phyloP scores from a whole-genome alignment of 2,113 vertebrate genomes.

The Bombycilla garrulus region DNA sequence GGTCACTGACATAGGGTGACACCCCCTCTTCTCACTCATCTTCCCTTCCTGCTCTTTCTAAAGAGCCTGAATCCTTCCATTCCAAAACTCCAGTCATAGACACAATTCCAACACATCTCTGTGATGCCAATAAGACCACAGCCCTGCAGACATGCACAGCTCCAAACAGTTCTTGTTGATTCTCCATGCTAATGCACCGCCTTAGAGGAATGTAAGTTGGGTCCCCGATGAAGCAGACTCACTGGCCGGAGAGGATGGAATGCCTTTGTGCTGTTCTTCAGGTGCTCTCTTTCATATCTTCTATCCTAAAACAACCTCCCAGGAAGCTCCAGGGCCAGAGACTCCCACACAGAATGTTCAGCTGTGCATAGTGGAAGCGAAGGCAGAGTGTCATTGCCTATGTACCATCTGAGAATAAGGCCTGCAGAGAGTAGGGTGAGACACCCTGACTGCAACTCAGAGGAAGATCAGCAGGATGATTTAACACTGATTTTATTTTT shows the following conservation, averaged over 20 bases:
- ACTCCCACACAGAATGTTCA: not conserved
- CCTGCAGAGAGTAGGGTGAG: not conserved
- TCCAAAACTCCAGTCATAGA: not conserved
- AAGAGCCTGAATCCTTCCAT: not conserved
- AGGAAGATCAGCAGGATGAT: not conserved
- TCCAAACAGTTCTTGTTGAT: not conserved
- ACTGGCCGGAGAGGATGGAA: not conserved
- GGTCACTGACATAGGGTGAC: not conserved
- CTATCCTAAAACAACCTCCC: not conserved
- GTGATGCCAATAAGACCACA: not conserved
- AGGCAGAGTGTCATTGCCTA: not conserved
- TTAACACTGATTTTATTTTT: not conserved
- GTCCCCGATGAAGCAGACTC: accelerated
- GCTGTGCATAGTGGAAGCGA: not conserved
- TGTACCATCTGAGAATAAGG: not conserved
- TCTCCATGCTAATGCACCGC: not conserved
- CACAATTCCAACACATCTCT: not conserved
- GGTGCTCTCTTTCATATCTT: not conserved
- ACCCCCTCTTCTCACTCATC: not conserved
- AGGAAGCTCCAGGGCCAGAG: not conserved
- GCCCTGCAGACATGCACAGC: not conserved
- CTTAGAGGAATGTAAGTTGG: not conserved
- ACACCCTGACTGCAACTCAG: not conserved
- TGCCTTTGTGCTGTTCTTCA: not conserved
- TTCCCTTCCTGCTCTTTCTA: not conserved